Percentiles rank a stretch among this genome's conserved stretches.
These are phyloP conservation scores for Shargacucullia verbasci DNA, from an alignment of 2,888 invertebrate genomes.

Conservation along the genomic window DNA sequence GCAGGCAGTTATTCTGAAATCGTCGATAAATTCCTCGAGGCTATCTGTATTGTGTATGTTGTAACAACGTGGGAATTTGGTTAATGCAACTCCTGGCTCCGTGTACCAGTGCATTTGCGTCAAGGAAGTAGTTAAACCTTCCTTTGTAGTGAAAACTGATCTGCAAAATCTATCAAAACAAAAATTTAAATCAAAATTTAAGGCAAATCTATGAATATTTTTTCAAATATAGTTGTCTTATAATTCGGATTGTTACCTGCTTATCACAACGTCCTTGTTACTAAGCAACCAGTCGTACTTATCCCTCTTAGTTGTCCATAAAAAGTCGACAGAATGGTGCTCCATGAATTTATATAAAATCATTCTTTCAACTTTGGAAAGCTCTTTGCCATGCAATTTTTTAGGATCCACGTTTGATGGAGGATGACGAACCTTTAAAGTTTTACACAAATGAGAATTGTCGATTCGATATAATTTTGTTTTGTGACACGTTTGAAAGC, in stretches of 20 bases:
- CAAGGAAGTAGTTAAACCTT: conserved; percentile 93
- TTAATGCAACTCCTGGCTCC: conserved; percentile 93
- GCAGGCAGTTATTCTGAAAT: conserved; percentile 97
- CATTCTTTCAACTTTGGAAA: conserved; percentile 91
- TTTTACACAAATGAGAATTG: not conserved
- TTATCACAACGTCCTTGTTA: conserved; percentile 86
- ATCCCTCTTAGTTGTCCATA: conserved; percentile 97
- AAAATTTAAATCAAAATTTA: not conserved
- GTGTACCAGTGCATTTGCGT: conserved; percentile 96
- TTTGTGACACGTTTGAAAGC: too few species aligned
- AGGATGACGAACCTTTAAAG: conserved; percentile 78
- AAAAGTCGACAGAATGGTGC: conserved; percentile 94
- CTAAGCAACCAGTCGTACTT: conserved; percentile 92
- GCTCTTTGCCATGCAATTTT: conserved; percentile 82
- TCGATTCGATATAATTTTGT: too few species aligned
- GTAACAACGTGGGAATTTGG: conserved; percentile 96
- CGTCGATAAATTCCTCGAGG: conserved; percentile 94
- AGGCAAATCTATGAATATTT: not conserved
- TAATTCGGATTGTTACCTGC: conserved; percentile 75
- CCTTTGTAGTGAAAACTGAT: conserved; percentile 97
- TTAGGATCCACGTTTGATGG: conserved; percentile 78
- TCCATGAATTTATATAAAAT: conserved; percentile 93
- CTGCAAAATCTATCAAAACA: conserved; percentile 94
- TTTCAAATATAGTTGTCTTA: not conserved
- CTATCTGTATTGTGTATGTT: conserved; percentile 95